These are phyloP conservation scores for Melinopterus prodromus DNA, from an alignment of 2,888 invertebrate genomes.

Conservation along the genomic window DNA sequence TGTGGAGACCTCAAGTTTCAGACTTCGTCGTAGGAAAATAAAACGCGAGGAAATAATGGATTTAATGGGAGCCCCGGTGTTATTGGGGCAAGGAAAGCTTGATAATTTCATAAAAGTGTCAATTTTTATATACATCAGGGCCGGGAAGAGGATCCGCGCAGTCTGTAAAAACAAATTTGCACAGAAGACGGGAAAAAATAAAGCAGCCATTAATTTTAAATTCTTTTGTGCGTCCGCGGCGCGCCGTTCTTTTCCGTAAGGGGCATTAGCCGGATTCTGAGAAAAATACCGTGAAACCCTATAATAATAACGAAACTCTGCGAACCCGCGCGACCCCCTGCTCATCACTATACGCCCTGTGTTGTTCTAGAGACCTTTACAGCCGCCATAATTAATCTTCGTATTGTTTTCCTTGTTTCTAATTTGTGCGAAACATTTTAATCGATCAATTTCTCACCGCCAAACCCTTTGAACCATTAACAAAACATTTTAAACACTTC, in stretches of 20 bases:
- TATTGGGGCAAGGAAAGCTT: neutral
- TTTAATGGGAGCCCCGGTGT: neutral
- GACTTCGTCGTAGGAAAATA: neutral
- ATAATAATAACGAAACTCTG: conserved; percentile 12
- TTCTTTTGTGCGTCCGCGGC: conserved; percentile 13
- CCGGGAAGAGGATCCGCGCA: neutral
- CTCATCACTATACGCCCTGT: neutral
- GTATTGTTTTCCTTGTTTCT: neutral
- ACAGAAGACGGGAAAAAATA: conserved; percentile 13
- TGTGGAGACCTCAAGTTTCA: neutral
- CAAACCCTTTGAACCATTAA: neutral
- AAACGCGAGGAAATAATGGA: neutral
- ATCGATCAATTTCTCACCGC: neutral
- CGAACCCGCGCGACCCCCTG: neutral
- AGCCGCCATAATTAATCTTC: neutral
- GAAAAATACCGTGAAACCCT: conserved; percentile 18
- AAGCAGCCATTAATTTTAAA: conserved; percentile 24
- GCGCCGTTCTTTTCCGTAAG: conserved; percentile 6
- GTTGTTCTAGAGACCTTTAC: neutral
- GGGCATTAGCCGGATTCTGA: conserved; percentile 14
- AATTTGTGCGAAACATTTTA: neutral
- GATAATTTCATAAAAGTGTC: conserved; percentile 15
- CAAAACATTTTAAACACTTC: neutral
- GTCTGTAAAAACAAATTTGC: conserved; percentile 14
- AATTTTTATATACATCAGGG: conserved; percentile 12